Evolutionary conservation across 2,888 invertebrate species (phyloP).

Genomic region (Cephus nigrinus): DNA sequence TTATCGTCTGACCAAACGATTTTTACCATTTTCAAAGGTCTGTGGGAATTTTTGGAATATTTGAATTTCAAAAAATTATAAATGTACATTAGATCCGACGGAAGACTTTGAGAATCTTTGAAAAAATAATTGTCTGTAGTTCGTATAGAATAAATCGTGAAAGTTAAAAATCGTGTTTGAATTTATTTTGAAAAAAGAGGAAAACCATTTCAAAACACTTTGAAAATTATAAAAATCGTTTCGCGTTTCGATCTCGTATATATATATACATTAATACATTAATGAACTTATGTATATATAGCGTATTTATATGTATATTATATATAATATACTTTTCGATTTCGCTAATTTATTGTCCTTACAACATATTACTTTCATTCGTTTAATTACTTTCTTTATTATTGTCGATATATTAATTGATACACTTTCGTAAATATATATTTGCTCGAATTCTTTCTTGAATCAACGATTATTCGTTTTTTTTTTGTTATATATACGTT

Average conservation of each 20-base stretch:
- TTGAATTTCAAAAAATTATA: background rate
- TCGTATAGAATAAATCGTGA: background rate
- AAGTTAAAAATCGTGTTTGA: background rate
- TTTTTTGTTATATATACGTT: slow-evolving; percentile 14
- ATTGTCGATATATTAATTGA: slow-evolving; percentile 61
- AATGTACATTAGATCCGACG: background rate
- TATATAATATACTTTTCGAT: background rate
- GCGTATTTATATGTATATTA: background rate
- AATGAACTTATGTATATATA: background rate
- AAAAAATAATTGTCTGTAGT: background rate
- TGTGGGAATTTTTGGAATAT: background rate
- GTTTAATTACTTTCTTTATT: slow-evolving; percentile 42
- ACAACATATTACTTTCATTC: slow-evolving; percentile 52
- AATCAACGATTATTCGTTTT: background rate
- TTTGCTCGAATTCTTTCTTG: background rate
- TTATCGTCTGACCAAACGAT: background rate
- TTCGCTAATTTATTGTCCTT: slow-evolving; percentile 51
- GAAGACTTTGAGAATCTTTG: background rate
- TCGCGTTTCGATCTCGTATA: background rate
- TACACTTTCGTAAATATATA: slow-evolving; percentile 36
- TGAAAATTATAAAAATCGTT: slow-evolving; percentile 1
- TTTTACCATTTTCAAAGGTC: background rate
- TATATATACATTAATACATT: background rate
- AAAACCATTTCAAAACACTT: background rate
- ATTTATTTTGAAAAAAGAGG: background rate